A percentile compares a stretch with the other conserved stretches of the same genome.
These are phyloP conservation scores for Lithophane socia DNA, from an alignment of 2,888 invertebrate species.

Conservation along the genomic window DNA sequence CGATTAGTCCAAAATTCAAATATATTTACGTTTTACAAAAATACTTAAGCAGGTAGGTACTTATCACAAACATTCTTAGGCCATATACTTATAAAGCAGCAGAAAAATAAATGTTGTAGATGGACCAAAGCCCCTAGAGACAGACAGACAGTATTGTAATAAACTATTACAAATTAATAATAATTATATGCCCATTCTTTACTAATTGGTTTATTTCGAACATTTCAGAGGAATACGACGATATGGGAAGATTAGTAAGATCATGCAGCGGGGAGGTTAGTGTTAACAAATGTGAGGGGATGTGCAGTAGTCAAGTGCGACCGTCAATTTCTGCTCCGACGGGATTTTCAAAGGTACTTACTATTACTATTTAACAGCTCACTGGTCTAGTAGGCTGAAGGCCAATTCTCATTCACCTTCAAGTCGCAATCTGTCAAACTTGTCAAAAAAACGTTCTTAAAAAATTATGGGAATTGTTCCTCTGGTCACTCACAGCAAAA, in stretches of 20 bases:
- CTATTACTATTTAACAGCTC: neutral
- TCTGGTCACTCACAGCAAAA: neutral
- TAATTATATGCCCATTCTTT: neutral
- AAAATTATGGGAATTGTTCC: no score
- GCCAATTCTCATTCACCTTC: no score
- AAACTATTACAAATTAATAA: neutral
- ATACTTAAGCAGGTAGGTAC: neutral
- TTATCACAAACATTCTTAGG: neutral
- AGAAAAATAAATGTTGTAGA: neutral
- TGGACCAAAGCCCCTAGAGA: neutral
- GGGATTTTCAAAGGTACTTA: constrained; percentile 96
- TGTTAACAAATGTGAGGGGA: constrained; percentile 98
- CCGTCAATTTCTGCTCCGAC: constrained; percentile 97
- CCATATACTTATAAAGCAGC: neutral
- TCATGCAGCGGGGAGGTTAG: constrained; percentile 97
- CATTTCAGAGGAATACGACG: constrained; percentile 96
- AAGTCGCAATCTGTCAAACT: no score
- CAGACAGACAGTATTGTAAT: no score
- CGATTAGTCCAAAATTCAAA: neutral
- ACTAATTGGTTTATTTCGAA: neutral
- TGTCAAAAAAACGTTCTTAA: no score
- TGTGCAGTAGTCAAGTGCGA: constrained; percentile 97
- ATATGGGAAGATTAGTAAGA: constrained; percentile 94
- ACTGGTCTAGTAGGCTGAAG: neutral
- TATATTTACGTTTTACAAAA: neutral